Base-by-base conservation (phyloP, 2,888 invertebrate species). In the Suillia variegata region DNA sequence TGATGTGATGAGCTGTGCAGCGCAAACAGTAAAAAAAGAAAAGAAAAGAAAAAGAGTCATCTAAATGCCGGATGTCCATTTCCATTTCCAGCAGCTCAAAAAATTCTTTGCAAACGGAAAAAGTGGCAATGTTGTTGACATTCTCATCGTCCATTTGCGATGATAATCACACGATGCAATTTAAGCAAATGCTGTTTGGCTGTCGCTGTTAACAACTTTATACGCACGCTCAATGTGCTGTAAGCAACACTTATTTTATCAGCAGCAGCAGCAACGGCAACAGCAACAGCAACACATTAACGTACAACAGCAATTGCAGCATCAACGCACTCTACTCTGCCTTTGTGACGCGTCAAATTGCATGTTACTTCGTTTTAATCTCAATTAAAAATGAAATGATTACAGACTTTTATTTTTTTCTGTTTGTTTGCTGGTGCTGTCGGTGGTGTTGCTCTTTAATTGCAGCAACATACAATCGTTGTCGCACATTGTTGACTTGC, bases 171-270 rank as follows among this genome's bases (percentile, higher is more conserved):
- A n/a, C 71, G 65, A 68, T 66, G 67, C 71, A 74, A 73, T 75
- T 74, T 74, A 73, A 75, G 76, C 74, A 75, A 74, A 75, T 71
- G 72, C n/a, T n/a, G n/a, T n/a, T n/a, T n/a, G n/a, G n/a, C n/a
- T n/a, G n/a, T 73, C 72, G 70, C 71, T 75, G 75, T 75, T 73
- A 73, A 73, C 73, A 75, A 73, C 75, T 73, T 74, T 71, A 73
- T 75, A 73, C 69, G 70, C 69, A n/a, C n/a, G n/a, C n/a, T n/a
- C n/a, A n/a, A n/a, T n/a, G n/a, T n/a, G n/a, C n/a, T n/a, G n/a
- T n/a, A n/a, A n/a, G n/a, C n/a, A n/a, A n/a, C n/a, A n/a, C n/a
- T 74, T 62, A 64, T 64, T 64, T 72, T 68, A 71, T 64, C 63
- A 62, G 17, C 18, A 22, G 4, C 13, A 18, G 2, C 38, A 13